These are phyloP conservation scores for Gila robusta DNA, from an alignment of 2,797 vertebrate genomes.

Conservation along the genomic window DNA sequence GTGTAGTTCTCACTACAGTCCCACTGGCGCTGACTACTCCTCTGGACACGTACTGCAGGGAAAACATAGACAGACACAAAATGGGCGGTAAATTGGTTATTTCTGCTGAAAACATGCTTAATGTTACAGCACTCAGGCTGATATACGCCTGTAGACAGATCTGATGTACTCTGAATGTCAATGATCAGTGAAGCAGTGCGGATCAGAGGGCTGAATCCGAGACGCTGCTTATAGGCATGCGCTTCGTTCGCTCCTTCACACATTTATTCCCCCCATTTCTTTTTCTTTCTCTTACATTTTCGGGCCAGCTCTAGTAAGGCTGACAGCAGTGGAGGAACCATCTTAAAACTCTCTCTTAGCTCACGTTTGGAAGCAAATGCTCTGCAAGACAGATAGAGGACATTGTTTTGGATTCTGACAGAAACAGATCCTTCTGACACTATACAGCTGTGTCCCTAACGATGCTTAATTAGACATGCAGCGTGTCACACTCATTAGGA, in stretches of 20 bases:
- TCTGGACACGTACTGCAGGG: slow-evolving; percentile 91
- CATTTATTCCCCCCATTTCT: neutral
- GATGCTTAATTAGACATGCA: slow-evolving; percentile 50
- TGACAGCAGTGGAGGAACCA: slow-evolving; percentile 54
- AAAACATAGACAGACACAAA: slow-evolving; percentile 55
- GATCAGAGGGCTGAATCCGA: neutral
- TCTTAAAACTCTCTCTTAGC: slow-evolving; percentile 28
- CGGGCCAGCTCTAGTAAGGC: slow-evolving; percentile 53
- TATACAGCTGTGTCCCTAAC: slow-evolving; percentile 26
- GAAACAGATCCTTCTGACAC: slow-evolving; percentile 15
- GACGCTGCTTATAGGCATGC: neutral
- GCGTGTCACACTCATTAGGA: slow-evolving; percentile 9
- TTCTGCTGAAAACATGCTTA: slow-evolving; percentile 6
- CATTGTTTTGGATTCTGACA: slow-evolving; percentile 34
- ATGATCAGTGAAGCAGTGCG: neutral
- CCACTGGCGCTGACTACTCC: slow-evolving; percentile 91
- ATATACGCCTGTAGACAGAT: neutral
- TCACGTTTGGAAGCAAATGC: neutral
- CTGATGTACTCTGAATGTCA: slow-evolving; percentile 17
- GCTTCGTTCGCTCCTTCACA: neutral
- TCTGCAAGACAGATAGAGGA: neutral
- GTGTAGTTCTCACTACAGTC: slow-evolving; percentile 89
- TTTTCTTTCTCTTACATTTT: slow-evolving; percentile 59
- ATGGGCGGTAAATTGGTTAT: neutral
- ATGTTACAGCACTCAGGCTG: neutral